Percentiles rank a stretch among this genome's conserved stretches.
These are phyloP conservation scores for Sylvilagus bachmani DNA, from an alignment of 2,113 vertebrate species.

Conservation along the genomic window DNA sequence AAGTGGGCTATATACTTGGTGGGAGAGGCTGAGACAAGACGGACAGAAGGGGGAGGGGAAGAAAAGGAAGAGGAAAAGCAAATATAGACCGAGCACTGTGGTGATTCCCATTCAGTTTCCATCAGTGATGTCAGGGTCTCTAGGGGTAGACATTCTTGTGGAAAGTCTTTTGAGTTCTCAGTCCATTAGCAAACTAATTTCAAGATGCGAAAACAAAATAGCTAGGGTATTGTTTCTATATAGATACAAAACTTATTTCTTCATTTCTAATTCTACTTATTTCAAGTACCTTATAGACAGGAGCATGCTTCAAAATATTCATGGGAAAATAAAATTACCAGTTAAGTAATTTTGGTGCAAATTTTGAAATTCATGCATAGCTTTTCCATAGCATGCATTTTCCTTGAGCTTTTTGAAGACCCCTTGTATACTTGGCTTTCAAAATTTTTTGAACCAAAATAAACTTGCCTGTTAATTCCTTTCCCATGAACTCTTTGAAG, in stretches of 20 bases:
- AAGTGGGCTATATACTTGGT: neutral
- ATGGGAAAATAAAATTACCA: too few relatives aligned
- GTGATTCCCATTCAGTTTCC: neutral
- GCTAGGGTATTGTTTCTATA: neutral
- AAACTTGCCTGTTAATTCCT: too few relatives aligned
- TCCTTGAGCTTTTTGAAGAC: too few relatives aligned
- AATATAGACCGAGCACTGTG: neutral
- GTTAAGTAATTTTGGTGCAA: too few relatives aligned
- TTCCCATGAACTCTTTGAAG: too few relatives aligned
- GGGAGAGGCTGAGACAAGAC: neutral
- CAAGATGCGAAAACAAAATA: slow-evolving; percentile 16
- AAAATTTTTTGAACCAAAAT: too few relatives aligned
- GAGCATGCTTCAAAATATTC: too few relatives aligned
- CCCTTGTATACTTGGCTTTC: too few relatives aligned
- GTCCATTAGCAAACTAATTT: neutral
- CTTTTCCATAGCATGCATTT: too few relatives aligned
- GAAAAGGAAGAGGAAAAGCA: neutral
- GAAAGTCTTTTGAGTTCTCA: neutral
- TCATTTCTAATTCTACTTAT: neutral
- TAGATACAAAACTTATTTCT: neutral
- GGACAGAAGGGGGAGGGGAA: neutral
- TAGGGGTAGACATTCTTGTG: neutral
- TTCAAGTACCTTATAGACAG: neutral
- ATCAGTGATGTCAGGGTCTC: neutral
- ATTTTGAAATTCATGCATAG: too few relatives aligned